These are phyloP conservation scores for Acanthoscelides obtectus DNA, from an alignment of 2,888 invertebrate genomes.

Conservation along the genomic window DNA sequence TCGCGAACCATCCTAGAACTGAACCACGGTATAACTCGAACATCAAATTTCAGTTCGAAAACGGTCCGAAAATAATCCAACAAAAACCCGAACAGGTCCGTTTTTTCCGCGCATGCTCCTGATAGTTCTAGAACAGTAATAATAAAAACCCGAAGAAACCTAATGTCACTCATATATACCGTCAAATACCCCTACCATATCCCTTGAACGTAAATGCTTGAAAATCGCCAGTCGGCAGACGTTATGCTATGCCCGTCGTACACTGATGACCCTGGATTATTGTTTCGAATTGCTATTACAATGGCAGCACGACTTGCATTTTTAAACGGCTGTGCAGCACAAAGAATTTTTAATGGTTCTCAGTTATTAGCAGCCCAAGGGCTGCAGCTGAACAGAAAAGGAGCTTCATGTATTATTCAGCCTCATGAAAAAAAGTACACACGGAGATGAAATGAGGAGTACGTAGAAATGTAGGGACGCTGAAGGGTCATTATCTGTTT, in stretches of 20 bases:
- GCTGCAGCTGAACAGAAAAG: background rate
- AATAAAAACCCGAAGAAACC: no score
- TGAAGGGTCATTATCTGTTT: background rate
- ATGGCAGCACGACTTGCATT: background rate
- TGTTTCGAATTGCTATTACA: background rate
- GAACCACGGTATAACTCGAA: no score
- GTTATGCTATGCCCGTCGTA: background rate
- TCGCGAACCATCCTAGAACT: no score
- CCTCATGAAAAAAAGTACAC: background rate
- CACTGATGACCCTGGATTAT: background rate
- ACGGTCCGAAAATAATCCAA: no score
- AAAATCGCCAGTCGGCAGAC: background rate
- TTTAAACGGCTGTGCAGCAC: background rate
- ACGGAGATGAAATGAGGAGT: background rate
- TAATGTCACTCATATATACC: no score
- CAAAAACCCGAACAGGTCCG: no score
- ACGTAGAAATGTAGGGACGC: background rate
- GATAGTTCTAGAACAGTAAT: no score
- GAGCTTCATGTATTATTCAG: background rate
- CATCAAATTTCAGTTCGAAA: no score
- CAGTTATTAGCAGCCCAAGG: background rate
- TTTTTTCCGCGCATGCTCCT: no score
- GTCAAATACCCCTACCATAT: no score
- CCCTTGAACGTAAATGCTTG: no score
- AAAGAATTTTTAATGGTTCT: background rate